These are phyloP conservation scores for Sceloporus undulatus DNA, from an alignment of 2,113 vertebrate genomes.

Conservation along the genomic window DNA sequence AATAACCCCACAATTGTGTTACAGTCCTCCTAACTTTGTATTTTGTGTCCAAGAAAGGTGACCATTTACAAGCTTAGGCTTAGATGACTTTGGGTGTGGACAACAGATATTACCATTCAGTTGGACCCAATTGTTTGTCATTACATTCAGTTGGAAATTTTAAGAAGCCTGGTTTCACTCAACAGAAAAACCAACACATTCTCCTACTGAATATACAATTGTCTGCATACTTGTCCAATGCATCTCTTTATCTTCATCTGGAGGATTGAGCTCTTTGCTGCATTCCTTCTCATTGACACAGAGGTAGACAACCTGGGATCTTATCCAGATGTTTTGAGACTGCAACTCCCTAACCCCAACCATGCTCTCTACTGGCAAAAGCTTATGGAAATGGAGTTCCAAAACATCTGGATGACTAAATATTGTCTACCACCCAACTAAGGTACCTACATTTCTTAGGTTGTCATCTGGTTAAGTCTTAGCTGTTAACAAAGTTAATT, in stretches of 20 bases:
- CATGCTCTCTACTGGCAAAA: too few species aligned
- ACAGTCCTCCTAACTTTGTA: not conserved
- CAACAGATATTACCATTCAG: not conserved
- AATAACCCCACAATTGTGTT: not conserved
- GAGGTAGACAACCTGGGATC: not conserved
- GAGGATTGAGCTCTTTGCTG: not conserved
- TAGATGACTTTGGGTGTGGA: slow-evolving; percentile 36
- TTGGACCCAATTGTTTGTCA: not conserved
- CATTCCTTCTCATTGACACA: not conserved
- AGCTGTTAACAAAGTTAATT: too few species aligned
- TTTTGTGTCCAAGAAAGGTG: not conserved
- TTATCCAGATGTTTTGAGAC: too few species aligned
- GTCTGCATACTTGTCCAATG: not conserved
- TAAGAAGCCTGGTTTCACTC: not conserved
- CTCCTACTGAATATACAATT: not conserved
- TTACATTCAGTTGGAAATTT: not conserved
- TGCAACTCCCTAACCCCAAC: too few species aligned
- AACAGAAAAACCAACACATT: not conserved
- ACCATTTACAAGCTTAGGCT: not conserved
- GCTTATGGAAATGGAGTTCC: too few species aligned
- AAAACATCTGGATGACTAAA: too few species aligned
- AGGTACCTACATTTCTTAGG: too few species aligned
- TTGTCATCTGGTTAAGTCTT: too few species aligned
- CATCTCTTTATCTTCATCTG: not conserved
- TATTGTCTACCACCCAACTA: too few species aligned